Percentiles rank a stretch among this genome's conserved stretches.
These are phyloP conservation scores for Eupithecia centaureata DNA, from an alignment of 2,888 invertebrate genomes.

Conservation along the genomic window DNA sequence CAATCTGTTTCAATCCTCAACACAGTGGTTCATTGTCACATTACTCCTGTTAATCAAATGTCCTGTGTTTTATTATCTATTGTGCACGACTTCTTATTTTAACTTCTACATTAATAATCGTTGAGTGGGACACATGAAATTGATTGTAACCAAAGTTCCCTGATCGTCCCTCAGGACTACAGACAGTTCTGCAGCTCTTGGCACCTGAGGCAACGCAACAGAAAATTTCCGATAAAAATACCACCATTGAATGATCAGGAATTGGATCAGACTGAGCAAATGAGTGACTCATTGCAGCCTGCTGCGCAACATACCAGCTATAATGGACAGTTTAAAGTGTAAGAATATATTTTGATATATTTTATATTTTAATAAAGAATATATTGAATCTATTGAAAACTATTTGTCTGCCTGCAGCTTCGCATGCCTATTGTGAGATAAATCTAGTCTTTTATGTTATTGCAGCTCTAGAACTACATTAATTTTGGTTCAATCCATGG, in stretches of 20 bases:
- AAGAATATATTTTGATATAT: constrained; percentile 48
- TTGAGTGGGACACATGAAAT: not conserved
- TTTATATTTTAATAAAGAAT: no score
- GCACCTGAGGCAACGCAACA: constrained; percentile 52
- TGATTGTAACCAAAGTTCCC: not conserved
- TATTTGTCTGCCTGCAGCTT: no score
- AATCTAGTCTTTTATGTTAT: not conserved
- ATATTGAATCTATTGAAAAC: no score
- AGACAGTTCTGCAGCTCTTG: constrained; percentile 48
- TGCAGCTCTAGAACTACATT: not conserved
- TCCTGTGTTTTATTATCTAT: not conserved
- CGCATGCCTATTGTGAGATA: not conserved
- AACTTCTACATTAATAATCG: not conserved
- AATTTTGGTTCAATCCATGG: not conserved
- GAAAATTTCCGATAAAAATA: constrained; percentile 56
- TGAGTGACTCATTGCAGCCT: constrained; percentile 68
- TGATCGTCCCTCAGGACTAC: constrained; percentile 9
- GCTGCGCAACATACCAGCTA: constrained; percentile 59
- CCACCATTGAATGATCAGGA: constrained; percentile 55
- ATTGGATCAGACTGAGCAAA: constrained; percentile 54
- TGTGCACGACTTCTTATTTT: not conserved
- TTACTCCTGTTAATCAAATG: not conserved
- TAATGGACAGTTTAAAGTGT: constrained; percentile 70
- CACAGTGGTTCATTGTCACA: not conserved
- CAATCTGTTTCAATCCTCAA: not conserved